A percentile compares a stretch with the other conserved stretches of the same genome.
phyloP scores from a whole-genome alignment of 1,140 invertebrate species.

The Diabrotica undecimpunctata region DNA sequence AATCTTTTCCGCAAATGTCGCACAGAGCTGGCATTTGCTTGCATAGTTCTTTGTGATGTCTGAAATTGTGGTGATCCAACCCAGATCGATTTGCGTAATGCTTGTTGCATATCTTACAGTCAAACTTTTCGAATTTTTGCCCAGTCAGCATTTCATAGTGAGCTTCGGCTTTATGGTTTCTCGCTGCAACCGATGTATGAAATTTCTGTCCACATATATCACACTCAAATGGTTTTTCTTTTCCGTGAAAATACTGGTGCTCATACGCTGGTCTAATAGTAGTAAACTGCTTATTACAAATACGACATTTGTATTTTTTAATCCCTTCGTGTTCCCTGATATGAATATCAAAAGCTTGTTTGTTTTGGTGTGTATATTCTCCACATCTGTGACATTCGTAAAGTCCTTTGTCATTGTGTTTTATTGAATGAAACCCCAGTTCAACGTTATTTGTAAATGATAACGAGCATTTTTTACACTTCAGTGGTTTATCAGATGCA shows the following conservation, averaged over 20 bases:
- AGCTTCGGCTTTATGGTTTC: slow-evolving; percentile 39
- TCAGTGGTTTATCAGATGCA: slow-evolving; percentile 44
- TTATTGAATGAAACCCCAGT: slow-evolving; percentile 38
- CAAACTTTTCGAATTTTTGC: slow-evolving; percentile 27
- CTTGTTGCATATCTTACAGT: slow-evolving; percentile 37
- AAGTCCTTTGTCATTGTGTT: slow-evolving; percentile 39
- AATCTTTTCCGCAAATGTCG: slow-evolving; percentile 74
- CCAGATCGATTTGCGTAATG: slow-evolving; percentile 15
- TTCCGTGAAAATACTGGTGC: not conserved
- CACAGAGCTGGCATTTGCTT: slow-evolving; percentile 51
- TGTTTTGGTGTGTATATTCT: slow-evolving; percentile 46
- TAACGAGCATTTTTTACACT: slow-evolving; percentile 37
- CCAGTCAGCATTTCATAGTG: slow-evolving; percentile 46
- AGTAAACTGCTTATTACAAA: slow-evolving; percentile 52
- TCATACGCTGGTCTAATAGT: slow-evolving; percentile 47
- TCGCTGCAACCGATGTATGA: slow-evolving; percentile 42
- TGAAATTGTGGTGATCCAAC: slow-evolving; percentile 36
- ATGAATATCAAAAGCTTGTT: slow-evolving; percentile 47
- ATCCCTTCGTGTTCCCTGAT: slow-evolving; percentile 46
- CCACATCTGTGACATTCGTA: slow-evolving; percentile 46
- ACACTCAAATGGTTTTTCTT: slow-evolving; percentile 32
- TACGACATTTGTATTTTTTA: slow-evolving; percentile 51
- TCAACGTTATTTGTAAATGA: slow-evolving; percentile 38
- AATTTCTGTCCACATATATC: slow-evolving; percentile 5
- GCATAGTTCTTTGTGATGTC: slow-evolving; percentile 36